Evolutionary conservation across 2,888 invertebrate species (phyloP).

Genomic region (Panzeria rudis): DNA sequence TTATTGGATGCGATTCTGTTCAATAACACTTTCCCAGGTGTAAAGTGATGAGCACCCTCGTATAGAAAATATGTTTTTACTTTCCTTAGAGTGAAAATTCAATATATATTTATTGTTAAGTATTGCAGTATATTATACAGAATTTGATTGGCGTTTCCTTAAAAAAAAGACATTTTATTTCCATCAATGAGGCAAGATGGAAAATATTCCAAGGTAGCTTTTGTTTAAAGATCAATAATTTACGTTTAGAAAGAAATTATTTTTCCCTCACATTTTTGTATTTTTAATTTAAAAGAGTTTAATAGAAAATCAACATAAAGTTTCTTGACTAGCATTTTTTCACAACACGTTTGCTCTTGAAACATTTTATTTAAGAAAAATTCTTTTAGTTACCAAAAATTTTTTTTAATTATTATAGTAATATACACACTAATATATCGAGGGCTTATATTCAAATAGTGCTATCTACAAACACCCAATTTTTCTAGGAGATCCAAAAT

Average conservation of each 20-base stretch:
- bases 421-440: slow-evolving; percentile 8
- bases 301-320: neutral
- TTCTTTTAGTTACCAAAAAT: slow-evolving; percentile 14
- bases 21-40: neutral
- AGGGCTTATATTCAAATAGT: no score
- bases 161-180: slow-evolving; percentile 9
- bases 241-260: neutral
- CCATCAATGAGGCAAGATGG: neutral
- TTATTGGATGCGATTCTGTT: neutral
- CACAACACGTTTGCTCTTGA: no score
- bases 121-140: neutral
- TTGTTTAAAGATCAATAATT: neutral
- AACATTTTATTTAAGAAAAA: neutral
- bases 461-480: no score
- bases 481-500: no score
- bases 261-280: no score
- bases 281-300: neutral
- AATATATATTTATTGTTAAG: neutral
- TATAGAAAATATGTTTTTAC: slow-evolving; percentile 2
- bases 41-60: neutral
- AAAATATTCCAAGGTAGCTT: neutral
- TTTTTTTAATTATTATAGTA: neutral
- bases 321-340: neutral
- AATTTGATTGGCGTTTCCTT: slow-evolving; percentile 51
- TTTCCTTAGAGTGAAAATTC: neutral